These are phyloP conservation scores for Fregetta grallaria DNA, from an alignment of 2,113 vertebrate species.

Conservation along the genomic window DNA sequence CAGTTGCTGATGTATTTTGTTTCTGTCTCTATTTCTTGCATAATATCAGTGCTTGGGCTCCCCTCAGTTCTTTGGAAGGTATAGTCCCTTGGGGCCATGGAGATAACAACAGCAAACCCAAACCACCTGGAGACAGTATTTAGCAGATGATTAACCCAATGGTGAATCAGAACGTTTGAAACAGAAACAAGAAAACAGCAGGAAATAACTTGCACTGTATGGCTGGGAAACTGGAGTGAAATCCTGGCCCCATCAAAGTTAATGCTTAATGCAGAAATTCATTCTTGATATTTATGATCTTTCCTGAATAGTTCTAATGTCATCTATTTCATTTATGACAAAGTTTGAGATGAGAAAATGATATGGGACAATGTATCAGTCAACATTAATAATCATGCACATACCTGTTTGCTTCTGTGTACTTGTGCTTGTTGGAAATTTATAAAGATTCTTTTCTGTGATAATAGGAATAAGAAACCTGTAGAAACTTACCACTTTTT, in stretches of 20 bases:
- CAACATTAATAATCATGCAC: slow-evolving; percentile 1
- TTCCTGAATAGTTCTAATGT: slow-evolving; percentile 13
- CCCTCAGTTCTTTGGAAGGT: background rate
- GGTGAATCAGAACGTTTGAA: slow-evolving; percentile 58
- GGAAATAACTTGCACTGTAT: slow-evolving; percentile 27
- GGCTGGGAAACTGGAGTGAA: background rate
- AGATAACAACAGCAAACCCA: slow-evolving; percentile 59
- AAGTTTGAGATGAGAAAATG: slow-evolving; percentile 22
- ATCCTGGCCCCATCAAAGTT: background rate
- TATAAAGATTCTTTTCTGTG: slow-evolving; percentile 18
- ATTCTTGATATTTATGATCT: slow-evolving; percentile 43
- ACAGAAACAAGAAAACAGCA: slow-evolving; percentile 40
- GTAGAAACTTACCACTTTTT: slow-evolving; percentile 27
- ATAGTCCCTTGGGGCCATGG: slow-evolving; percentile 28
- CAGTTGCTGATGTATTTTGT: background rate
- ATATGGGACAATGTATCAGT: slow-evolving; percentile 1
- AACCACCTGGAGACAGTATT: slow-evolving; percentile 52
- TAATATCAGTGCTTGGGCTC: background rate
- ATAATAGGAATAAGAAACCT: slow-evolving; percentile 18
- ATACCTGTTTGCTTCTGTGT: slow-evolving; percentile 21
- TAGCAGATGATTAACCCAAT: slow-evolving; percentile 53
- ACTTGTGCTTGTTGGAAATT: slow-evolving; percentile 23
- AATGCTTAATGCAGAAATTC: slow-evolving; percentile 27
- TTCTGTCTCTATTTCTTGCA: slow-evolving; percentile 34
- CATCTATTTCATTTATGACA: slow-evolving; percentile 42